Evolutionary conservation across 2,113 vertebrate genomes (phyloP).

Genomic region (Pelecanoides urinatrix): DNA sequence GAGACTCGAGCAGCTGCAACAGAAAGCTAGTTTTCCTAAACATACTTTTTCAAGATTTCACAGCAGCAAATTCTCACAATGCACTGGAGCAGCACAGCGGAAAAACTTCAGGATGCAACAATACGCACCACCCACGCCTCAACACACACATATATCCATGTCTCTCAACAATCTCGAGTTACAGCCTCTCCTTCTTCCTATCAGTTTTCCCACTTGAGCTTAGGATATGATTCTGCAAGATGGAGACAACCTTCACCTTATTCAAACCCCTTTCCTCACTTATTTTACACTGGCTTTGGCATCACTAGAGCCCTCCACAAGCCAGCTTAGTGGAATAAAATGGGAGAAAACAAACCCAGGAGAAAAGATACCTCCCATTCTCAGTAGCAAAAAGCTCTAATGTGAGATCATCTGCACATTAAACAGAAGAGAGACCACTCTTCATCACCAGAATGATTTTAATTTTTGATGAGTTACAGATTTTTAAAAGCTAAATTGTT

Average conservation of each 20-base stretch:
- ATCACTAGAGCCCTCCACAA: background rate
- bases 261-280: background rate
- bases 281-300: background rate
- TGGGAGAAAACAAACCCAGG: background rate
- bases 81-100: background rate
- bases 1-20: background rate
- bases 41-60: background rate
- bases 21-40: background rate
- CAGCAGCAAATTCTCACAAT: background rate
- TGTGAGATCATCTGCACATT: background rate
- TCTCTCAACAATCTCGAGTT: background rate
- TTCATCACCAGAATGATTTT: background rate
- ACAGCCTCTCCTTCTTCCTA: background rate
- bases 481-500: background rate
- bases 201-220: background rate
- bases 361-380: background rate
- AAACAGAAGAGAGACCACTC: background rate
- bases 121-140: background rate
- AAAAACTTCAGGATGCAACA: background rate
- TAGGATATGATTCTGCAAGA: background rate
- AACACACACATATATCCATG: rapidly evolving
- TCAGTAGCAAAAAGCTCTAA: background rate
- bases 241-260: background rate
- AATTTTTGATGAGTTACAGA: background rate
- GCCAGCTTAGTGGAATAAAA: background rate